Conservation (phyloP, 2,797 vertebrate species). For the Macrochelys suwanniensis region DNA sequence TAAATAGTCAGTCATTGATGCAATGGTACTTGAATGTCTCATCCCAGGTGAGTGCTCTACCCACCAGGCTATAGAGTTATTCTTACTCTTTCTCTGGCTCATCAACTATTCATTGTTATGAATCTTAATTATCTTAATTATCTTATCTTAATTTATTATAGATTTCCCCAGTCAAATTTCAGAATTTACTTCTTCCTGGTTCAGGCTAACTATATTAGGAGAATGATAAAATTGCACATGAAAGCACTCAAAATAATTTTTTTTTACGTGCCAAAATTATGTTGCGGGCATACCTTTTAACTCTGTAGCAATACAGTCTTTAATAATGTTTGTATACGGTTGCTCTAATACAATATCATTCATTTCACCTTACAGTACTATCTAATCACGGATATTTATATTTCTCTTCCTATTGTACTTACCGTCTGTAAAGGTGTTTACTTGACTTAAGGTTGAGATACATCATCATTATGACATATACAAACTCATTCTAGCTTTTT, state of each 20-base stretch:
- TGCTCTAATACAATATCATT: not conserved
- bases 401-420: not conserved
- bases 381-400: not conserved
- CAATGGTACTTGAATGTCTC: not conserved
- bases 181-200: not conserved
- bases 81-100: not conserved
- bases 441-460: not conserved
- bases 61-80: not conserved
- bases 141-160: not conserved
- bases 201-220: not conserved
- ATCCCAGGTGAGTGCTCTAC: not conserved
- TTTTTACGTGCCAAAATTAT: not conserved
- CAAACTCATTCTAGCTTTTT: constrained; percentile 3
- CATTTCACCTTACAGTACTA: not conserved
- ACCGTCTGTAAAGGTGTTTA: not conserved
- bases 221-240: not conserved
- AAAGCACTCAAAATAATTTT: not conserved
- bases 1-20: not conserved
- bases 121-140: not conserved
- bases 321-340: not conserved
- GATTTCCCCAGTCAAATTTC: not conserved
- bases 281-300: not conserved
- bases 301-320: not conserved
- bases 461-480: not conserved
- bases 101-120: not conserved